Percentiles rank a stretch among this genome's conserved stretches.
Evolutionary conservation across 2,797 vertebrate species (phyloP).

Genomic region (Chromobotia macracanthus): DNA sequence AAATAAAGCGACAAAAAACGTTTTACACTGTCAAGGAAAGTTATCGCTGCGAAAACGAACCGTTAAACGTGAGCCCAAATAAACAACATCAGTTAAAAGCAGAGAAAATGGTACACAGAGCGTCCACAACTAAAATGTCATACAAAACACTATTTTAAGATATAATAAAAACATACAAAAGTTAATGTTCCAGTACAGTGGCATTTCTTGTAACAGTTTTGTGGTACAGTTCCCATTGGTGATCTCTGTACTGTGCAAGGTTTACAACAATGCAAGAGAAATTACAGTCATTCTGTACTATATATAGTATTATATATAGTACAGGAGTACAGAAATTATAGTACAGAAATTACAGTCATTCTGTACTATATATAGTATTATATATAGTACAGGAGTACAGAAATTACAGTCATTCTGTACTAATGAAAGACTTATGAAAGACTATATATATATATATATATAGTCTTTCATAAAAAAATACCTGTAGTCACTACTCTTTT

Average conservation of each 20-base stretch:
- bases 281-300: background rate
- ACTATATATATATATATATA: no score
- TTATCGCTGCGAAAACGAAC: background rate
- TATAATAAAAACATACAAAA: background rate
- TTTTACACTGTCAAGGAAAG: no score
- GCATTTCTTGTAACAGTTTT: background rate
- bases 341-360: background rate
- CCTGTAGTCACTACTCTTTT: background rate
- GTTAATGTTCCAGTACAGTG: background rate
- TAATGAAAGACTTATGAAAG: no score
- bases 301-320: no score
- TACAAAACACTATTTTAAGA: background rate
- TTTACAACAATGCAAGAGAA: background rate
- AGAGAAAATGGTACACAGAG: background rate
- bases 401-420: background rate
- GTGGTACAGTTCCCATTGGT: background rate
- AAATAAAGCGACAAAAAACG: no score
- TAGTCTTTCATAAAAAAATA: background rate
- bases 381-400: no score
- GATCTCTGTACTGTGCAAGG: background rate
- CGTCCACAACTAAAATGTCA: background rate
- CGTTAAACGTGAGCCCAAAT: background rate
- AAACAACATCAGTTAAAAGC: background rate
- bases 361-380: background rate
- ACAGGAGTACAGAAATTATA: no score